Base-by-base conservation (phyloP, 2,797 vertebrate species). In the Pempheris klunzingeri region DNA sequence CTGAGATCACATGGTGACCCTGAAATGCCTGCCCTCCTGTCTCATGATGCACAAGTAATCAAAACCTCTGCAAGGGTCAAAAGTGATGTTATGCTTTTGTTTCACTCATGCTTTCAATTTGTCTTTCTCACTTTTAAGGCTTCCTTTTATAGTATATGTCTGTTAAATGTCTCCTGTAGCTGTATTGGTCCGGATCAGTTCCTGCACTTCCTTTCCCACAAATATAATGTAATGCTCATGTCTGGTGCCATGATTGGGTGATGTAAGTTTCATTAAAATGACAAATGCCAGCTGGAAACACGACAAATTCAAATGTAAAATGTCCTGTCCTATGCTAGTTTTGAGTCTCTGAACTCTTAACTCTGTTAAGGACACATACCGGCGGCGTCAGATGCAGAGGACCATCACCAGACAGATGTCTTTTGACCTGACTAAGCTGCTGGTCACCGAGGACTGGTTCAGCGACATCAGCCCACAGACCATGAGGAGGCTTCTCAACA, bases 381-480 rank as follows among this genome's bases (percentile, higher is more conserved):
- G 98, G 30, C 94, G 98, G 12, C 95, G 98, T 17, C 98, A 99
- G 91, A 97, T 99, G 95, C 98, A 99, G 82, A 96, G 98, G 34
- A 96, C 96, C 11, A 89, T 99, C 77, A 99, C 98, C 2, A 95
- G 98, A 20, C 98, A 99, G 85, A 99, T 99, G 98, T 99, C 98
- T 74, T 99, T 99, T 44, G 98, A 99, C 85, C 94, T 99, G 81
- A 99, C 98, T 28, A 99, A 99, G 84, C 92, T 99, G 77, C 92
- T 99, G 87, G 96, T 99, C 74, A 99, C 98, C 0, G 98, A 99
- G 86, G 98, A 99, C 90, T 99, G 98, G 98, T 99, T 99, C 93
- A 99, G 98, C 77, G 98, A 99, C 90, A 99, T 99, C 90, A 99
- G 98, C 77, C 98, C 98, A 12, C 98, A 99, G 93, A 99, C 97